Base-by-base conservation (phyloP, 1,140 invertebrate species). In the Neodiprion lecontei region DNA sequence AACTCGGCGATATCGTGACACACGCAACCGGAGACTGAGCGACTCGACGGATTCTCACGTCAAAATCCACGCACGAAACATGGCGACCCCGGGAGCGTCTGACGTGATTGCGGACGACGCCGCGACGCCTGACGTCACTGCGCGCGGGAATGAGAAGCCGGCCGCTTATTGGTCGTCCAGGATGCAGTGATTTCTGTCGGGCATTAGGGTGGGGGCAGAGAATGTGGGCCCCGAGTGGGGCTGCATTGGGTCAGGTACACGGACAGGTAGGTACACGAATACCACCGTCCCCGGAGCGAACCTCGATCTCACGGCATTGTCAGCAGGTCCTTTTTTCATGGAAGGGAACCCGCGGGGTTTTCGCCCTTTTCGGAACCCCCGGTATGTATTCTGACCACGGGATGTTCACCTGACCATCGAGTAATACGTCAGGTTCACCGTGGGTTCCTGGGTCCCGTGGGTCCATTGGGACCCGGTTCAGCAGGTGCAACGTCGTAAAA, bases 41-140 rank as follows among this genome's bases (percentile, higher is more conserved):
- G 1, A 40, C 28, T 17, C 53, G 5, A 61, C 11, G 11, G 61
- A 23, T 11, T 69, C 17, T 11, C 71, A 23, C 48, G 65, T 72
- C 48, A 65, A 77, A 77, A 77, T 82, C 74, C 74, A 70, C 74
- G 81, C 77, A 76, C 72, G 73, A 79, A 83, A 82, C 76, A 82
- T 82, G 79, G 82, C 79, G 21, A 53, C 76, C 78, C 75, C 75
- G 67, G 69, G 74, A 76, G 77, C 75, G 75, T 74, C 74, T 74
- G 75, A 72, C 76, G 79, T 70, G 77, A 77, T 77, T 72, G 77
- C 72, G 71, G 69, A 75, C 72, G 74, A 72, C 73, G 75, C 72
- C 61, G 67, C 50, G 77, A 72, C 78, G 53, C 72, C 75, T 79
- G 67, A 76, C 77, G 68, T 74, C 69, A 21, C 71, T 53, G 17